A percentile compares a stretch with the other conserved stretches of the same genome.
These are phyloP conservation scores for Psittacula cyanocephala DNA, from an alignment of 2,113 vertebrate genomes.

Conservation along the genomic window DNA sequence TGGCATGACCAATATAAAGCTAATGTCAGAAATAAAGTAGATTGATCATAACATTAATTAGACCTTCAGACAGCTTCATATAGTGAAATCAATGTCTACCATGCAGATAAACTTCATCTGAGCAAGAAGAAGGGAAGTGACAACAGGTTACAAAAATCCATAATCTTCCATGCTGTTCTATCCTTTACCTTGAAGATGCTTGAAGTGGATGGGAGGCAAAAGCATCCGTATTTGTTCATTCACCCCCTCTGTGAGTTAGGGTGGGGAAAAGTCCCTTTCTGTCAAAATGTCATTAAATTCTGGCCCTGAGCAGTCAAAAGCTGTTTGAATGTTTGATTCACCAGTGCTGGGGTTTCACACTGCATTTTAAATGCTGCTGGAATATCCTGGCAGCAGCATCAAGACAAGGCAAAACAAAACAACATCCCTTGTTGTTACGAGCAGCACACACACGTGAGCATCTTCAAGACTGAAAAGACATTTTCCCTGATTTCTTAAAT, in stretches of 20 bases:
- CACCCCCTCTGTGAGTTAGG: background rate
- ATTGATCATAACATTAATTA: slow-evolving; percentile 7
- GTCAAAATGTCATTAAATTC: background rate
- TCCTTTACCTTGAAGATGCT: background rate
- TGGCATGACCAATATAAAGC: background rate
- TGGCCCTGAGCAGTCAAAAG: background rate
- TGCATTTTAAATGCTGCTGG: background rate
- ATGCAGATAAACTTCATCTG: background rate
- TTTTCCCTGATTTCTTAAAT: background rate
- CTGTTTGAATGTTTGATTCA: background rate
- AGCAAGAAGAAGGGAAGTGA: background rate
- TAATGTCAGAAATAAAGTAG: background rate
- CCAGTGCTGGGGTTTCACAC: background rate
- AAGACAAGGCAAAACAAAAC: background rate
- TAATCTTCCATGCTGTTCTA: background rate
- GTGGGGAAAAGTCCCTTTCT: background rate
- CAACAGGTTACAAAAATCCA: background rate
- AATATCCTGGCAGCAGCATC: background rate
- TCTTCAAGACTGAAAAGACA: background rate
- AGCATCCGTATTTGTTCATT: background rate
- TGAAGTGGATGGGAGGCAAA: background rate
- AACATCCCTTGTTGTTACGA: background rate
- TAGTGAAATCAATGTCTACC: background rate
- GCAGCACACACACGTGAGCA: background rate
- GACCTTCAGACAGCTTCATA: background rate